Base-by-base conservation (phyloP, 2,888 invertebrate species). In the Stenchaetothrips biformis region DNA sequence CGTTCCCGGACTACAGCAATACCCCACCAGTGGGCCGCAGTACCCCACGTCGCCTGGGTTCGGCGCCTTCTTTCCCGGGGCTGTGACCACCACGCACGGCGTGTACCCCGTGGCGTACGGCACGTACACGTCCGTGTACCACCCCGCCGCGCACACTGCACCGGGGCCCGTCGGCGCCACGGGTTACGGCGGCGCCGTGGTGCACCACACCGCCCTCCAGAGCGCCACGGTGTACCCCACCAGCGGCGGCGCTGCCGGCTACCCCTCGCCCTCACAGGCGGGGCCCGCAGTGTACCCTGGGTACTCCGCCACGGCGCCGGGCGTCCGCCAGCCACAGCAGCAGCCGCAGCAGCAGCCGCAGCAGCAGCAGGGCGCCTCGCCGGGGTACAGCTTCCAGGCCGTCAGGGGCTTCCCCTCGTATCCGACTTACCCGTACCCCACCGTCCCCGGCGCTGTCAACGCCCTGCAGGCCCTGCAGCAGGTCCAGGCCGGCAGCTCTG, bases 21-120 rank as follows among this genome's bases (percentile, higher is more conserved):
- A n/a, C n/a, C n/a, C n/a, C 37, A 37, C 37, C 37, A 4, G 37
- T 4, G 37, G 2, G 37, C 37, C 37, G 37, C 37, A 37, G 4
- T 37, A 37, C 37, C 37, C 37, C 37, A 37, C 37, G 4, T 37
- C 37, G 2, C 37, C 37, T 4, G 37, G 37, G 37, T 37, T 37
- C 37, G 37, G 67, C 67, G 67, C 67, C 67, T 7, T 74, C 67
- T 74, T 74, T 25, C 67, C 67, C 67, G 67, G 67, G 21, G 67
- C 67, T 7, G 67, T 74, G 67, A 74, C 67, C 9, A 74, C 67
- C 9, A 74, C 67, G 25, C 67, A 74, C 67, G 67, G 67, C 67
- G 67, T 74, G 25, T 74, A 74, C 67, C 67, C 67, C 67, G 67
- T 74, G 67, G 67, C 67, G 6, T 74, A 74, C 67, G 67, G 67